Percentiles rank a stretch among this genome's conserved stretches.
phyloP scores from a whole-genome alignment of 2,113 vertebrate genomes.

The Ciconia maguari region DNA sequence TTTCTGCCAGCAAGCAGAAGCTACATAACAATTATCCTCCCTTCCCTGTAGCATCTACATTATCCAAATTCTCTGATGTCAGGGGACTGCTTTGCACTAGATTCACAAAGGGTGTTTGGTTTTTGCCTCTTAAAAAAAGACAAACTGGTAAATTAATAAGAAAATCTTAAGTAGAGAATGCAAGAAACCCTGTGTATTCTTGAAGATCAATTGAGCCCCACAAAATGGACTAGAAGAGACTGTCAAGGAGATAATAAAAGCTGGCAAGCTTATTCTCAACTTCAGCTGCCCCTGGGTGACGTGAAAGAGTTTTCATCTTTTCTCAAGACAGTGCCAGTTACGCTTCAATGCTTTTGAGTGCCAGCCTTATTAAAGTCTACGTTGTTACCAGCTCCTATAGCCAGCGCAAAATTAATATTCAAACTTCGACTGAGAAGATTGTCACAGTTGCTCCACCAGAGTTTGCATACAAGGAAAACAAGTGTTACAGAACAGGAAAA shows the following conservation, averaged over 20 bases:
- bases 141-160: background rate
- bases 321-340: background rate
- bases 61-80: background rate
- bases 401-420: slow-evolving; percentile 12
- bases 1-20: background rate
- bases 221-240: background rate
- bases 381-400: background rate
- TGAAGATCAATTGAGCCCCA: background rate
- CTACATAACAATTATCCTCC: background rate
- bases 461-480: slow-evolving; percentile 58
- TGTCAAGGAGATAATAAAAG: background rate
- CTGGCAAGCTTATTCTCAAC: background rate
- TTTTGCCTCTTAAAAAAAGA: background rate
- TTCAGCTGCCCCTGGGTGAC: background rate
- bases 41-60: background rate
- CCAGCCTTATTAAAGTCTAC: background rate
- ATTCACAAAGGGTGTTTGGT: background rate
- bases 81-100: background rate
- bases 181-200: background rate
- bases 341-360: background rate
- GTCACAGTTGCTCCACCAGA: slow-evolving; percentile 41
- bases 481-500: slow-evolving; percentile 59
- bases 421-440: slow-evolving; percentile 23
- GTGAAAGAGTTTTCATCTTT: background rate
- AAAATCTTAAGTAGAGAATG: background rate